Evolutionary conservation across 2,888 invertebrate genomes (phyloP), one percentile per base, ranked within the genome.

Genomic region (Pammene aurita): DNA sequence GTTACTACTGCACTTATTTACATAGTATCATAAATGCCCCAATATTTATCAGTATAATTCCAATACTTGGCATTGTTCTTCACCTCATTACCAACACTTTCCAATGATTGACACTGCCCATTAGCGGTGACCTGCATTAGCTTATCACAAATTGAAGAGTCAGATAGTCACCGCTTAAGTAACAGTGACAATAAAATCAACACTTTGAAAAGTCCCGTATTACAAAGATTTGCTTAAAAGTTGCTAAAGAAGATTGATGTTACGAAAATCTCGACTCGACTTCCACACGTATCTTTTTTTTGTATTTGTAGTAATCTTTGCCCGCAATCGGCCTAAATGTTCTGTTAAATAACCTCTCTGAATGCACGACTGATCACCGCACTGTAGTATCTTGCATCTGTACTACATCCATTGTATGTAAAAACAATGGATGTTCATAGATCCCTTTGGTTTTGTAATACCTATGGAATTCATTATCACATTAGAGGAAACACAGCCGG

Each of bases 361-460:
- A 44, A 57, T 66, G 77, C 77, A 77, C 77, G 76, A 75, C 72
- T 74, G 72, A 46, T 71, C 55, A 10, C 18, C 44, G 42, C 63
- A 71, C 66, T 66, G 63, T 70, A 64, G 58, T 58, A 69, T 69
- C 69, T 65, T 26, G 13, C 61, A 70, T 72, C 67, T 66, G 68
- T 18, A 64, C 66, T 66, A 67, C 61, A 62, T 68, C 62, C 57
- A 69, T 58, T 66, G 63, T 70, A 63, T 54, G 44, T 26, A 52
- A 62, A 63, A 58, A 67, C 67, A 67, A 68, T 63, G 63, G 38
- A 18, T 14, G 4, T 11, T 11, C 42, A 52, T 68, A 18, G 18
- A 57, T 44, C 63, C 48, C 42, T 46, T 52, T 18, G 52, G 11
- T 58, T 44, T 26, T 48, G 68, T 14, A 63, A 58, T 65, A 11